Evolutionary conservation across 1,140 invertebrate species (phyloP).

Genomic region (Ostrea denselamellosa): DNA sequence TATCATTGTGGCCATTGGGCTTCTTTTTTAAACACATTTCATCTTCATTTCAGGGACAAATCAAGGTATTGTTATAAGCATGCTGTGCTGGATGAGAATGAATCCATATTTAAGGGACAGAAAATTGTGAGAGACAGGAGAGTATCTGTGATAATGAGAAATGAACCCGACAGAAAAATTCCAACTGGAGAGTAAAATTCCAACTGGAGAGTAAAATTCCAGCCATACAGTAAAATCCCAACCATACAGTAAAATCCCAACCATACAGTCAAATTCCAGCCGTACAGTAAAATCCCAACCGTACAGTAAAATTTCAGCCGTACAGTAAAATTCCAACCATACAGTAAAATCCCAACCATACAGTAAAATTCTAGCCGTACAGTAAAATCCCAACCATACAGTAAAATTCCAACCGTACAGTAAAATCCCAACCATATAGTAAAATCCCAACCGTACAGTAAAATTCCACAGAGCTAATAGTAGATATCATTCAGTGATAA

Average conservation of each 20-base stretch:
- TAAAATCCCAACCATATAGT: neutral
- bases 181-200: neutral
- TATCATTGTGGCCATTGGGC: neutral
- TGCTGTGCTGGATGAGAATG: slow-evolving; percentile 89
- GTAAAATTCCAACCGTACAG: neutral
- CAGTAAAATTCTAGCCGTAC: neutral
- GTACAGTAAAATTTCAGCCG: neutral
- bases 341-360: neutral
- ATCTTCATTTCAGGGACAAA: slow-evolving; percentile 82
- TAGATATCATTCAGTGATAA: slow-evolving; percentile 87
- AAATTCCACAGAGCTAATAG: too few species aligned
- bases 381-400: slow-evolving; percentile 80
- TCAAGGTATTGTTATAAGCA: slow-evolving; percentile 95
- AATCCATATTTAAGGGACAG: slow-evolving; percentile 87
- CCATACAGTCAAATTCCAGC: too few species aligned
- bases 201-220: too few species aligned
- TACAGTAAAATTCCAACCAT: slow-evolving; percentile 79
- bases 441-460: too few species aligned
- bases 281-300: neutral
- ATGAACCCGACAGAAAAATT: slow-evolving; percentile 82
- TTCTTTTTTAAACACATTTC: neutral
- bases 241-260: too few species aligned
- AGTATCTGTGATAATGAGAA: slow-evolving; percentile 94
- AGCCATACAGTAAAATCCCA: too few species aligned
- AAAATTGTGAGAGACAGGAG: slow-evolving; percentile 85